Conservation (phyloP, 2,797 vertebrate species). For the Xenentodon cancila region DNA sequence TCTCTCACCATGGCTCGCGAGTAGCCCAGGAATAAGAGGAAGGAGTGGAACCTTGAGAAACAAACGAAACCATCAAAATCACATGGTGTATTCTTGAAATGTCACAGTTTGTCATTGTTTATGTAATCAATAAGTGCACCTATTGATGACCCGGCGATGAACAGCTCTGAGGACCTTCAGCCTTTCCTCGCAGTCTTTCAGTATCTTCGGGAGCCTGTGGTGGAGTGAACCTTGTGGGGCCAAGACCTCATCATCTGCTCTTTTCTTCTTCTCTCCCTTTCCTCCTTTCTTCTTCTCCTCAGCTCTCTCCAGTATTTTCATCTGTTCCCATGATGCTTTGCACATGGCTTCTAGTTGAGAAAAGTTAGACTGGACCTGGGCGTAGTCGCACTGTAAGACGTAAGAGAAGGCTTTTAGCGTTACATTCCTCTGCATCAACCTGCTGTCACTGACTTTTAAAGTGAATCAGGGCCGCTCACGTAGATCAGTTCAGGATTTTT, state of each 20-base stretch:
- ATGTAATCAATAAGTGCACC: conserved; percentile 51
- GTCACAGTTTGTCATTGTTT: background rate
- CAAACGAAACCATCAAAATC: background rate
- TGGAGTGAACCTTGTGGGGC: conserved; percentile 42
- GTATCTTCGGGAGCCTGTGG: conserved; percentile 68
- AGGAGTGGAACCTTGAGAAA: conserved; percentile 80
- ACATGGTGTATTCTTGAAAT: background rate
- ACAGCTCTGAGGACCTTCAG: conserved; percentile 80
- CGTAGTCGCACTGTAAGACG: conserved; percentile 78
- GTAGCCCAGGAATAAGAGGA: conserved; percentile 85
- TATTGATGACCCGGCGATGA: conserved; percentile 82
- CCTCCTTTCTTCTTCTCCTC: conserved; percentile 62
- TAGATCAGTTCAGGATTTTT: too few relatives aligned
- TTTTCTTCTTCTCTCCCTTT: conserved; percentile 41
- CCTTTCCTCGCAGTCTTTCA: conserved; percentile 80
- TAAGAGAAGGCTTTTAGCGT: background rate
- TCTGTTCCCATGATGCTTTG: conserved; percentile 82
- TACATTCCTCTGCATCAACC: background rate
- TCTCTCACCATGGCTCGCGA: conserved; percentile 72
- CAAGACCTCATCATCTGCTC: conserved; percentile 23
- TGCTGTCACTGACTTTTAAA: too few relatives aligned
- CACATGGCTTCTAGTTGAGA: conserved; percentile 73
- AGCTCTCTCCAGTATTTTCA: conserved; percentile 74
- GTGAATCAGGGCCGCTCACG: too few relatives aligned
- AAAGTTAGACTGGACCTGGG: conserved; percentile 74